Evolutionary conservation across 2,113 vertebrate species (phyloP), one percentile per base, ranked within the genome.

Genomic region (Paraplagusia blochii): DNA sequence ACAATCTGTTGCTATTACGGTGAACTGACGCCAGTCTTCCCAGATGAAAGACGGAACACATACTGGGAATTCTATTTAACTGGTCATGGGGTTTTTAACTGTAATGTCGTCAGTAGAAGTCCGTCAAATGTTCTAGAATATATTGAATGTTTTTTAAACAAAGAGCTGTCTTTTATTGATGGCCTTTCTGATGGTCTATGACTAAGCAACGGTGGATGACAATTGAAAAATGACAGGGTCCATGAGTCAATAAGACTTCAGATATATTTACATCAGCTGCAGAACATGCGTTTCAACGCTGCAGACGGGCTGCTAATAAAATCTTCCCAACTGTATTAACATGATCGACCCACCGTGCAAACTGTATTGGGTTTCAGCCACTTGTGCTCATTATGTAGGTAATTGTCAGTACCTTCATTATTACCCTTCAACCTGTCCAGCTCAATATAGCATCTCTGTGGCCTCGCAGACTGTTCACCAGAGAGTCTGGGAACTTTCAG

Each of bases 281-380:
- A 29, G 22, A 13, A 29, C 44, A 48, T 18, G 29, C 8, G 36
- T 52, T 46, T 18, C 53, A 62, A 58, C 17, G 16, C 5, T 8
- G 10, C 8, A 14, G 46, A 57, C 22, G 11, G 12, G 6, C 17
- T 11, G 29, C 53, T 50, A 68, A 64, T 43, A 49, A 35, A 62
- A 53, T 48, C 39, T 48, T 51, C 11, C 22, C 50, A 64, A 77
- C 16, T 17, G 5, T 13, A 58, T 70, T 73, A 70, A 9, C 69
- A 42, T 13, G 47, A 81, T 70, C 50, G 33, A 8, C 51, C 67
- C 54, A 67, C 5, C 22, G 50, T 3, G 17, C 15, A 46, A 40
- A 73, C 44, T 36, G 11, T 13, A 44, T 63, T 38, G 39, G 35
- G 13, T 68, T 56, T 46, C 44, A 42, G 11, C 35, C 45, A 42